These are phyloP conservation scores for Dicaeum eximium DNA, from an alignment of 2,113 vertebrate species.

Conservation along the genomic window DNA sequence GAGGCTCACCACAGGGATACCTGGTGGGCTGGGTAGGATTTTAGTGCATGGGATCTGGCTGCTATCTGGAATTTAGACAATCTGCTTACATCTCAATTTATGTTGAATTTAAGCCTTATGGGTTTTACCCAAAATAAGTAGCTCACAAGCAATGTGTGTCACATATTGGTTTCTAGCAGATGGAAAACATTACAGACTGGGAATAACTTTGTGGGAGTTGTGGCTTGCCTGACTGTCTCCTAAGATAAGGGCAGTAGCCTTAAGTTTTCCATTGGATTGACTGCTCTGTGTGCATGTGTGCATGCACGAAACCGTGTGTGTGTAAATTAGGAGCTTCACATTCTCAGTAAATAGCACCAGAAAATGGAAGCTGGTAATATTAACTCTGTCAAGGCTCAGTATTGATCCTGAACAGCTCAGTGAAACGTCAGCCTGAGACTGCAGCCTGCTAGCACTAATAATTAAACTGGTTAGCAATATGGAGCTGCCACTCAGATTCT, in stretches of 20 bases:
- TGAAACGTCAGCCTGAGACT: constrained; percentile 44
- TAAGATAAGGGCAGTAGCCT: constrained; percentile 39
- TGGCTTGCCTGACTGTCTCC: constrained; percentile 14
- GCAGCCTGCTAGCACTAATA: constrained; percentile 40
- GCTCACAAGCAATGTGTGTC: background rate
- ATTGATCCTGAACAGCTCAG: constrained; percentile 49
- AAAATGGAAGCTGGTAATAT: constrained; percentile 63
- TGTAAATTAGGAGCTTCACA: constrained; percentile 46
- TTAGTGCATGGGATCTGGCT: background rate
- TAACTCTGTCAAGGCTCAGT: constrained; percentile 62
- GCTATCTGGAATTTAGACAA: background rate
- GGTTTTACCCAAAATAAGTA: constrained; percentile 30
- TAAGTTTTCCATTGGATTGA: constrained; percentile 43
- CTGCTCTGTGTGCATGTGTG: background rate
- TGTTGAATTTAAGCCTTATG: background rate
- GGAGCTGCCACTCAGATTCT: constrained; percentile 56
- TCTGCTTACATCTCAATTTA: background rate
- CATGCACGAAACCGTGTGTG: background rate
- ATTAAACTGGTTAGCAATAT: constrained; percentile 67
- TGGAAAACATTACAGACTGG: constrained; percentile 30
- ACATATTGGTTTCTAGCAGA: constrained; percentile 29
- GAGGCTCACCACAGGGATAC: background rate
- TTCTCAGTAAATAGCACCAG: constrained; percentile 57
- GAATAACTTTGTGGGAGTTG: constrained; percentile 44
- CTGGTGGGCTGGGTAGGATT: background rate